Evolutionary conservation across 2,797 vertebrate genomes (phyloP).

Genomic region (Sparus aurata): DNA sequence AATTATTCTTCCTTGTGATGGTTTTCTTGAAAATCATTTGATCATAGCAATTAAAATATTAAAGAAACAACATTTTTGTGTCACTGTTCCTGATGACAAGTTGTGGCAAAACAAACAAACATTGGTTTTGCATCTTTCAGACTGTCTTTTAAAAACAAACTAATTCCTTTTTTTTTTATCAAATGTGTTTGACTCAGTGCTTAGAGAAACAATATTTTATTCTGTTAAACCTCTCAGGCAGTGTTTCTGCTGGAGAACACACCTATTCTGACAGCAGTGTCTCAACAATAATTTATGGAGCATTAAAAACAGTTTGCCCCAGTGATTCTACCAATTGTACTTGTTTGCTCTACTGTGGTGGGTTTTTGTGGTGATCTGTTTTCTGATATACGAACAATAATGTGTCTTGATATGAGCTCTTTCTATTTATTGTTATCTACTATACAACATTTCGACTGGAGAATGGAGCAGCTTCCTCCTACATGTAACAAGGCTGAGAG

Average conservation of each 20-base stretch:
- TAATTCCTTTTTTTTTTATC: not conserved
- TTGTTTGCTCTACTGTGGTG: not conserved
- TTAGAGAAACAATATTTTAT: not conserved
- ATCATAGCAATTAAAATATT: conserved; percentile 50
- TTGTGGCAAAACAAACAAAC: conserved; percentile 26
- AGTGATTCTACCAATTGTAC: not conserved
- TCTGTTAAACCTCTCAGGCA: not conserved
- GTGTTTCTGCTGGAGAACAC: not conserved
- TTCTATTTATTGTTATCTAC: not conserved
- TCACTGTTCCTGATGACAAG: conserved; percentile 2
- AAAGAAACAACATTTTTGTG: no score
- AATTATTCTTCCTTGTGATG: conserved; percentile 15
- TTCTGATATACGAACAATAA: not conserved
- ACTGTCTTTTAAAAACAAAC: not conserved
- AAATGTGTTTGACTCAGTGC: not conserved
- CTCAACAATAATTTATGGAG: not conserved
- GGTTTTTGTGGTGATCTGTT: not conserved
- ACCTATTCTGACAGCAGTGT: not conserved
- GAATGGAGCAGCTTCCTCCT: not conserved
- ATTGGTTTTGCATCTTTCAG: not conserved
- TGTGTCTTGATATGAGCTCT: not conserved
- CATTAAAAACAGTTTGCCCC: not conserved
- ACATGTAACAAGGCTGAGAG: not conserved
- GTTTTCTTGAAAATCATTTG: conserved; percentile 39
- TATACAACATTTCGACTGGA: not conserved